phyloP scores from a whole-genome alignment of 2,797 vertebrate genomes.

The Steatocranus sp. region DNA sequence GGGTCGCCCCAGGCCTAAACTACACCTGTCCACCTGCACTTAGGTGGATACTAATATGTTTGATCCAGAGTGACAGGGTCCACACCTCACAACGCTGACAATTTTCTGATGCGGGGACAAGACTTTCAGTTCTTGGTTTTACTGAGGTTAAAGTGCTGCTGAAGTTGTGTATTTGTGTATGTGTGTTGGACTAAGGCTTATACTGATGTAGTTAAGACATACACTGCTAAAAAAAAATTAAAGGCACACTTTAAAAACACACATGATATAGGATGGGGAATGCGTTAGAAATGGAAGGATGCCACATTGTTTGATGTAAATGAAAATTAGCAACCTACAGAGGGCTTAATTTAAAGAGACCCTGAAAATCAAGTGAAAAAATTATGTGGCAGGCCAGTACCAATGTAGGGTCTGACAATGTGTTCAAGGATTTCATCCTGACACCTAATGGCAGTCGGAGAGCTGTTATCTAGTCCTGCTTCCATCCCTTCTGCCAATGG shows the following conservation, averaged over 20 bases:
- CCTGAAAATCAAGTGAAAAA: not conserved
- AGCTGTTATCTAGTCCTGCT: no score
- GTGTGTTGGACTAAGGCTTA: not conserved
- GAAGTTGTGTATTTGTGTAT: not conserved
- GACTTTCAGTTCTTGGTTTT: slow-evolving; percentile 25
- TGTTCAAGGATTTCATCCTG: no score
- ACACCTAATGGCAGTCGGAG: no score
- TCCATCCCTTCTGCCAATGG: no score
- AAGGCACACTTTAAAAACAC: not conserved
- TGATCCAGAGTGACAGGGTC: slow-evolving; percentile 64
- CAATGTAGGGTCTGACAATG: no score
- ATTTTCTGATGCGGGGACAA: slow-evolving; percentile 22
- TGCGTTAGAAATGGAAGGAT: not conserved
- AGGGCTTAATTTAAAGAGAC: not conserved
- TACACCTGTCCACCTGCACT: slow-evolving; percentile 52
- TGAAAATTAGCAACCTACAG: not conserved
- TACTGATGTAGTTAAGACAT: not conserved
- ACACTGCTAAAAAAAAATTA: not conserved
- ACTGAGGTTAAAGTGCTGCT: not conserved
- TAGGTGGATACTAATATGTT: slow-evolving; percentile 53
- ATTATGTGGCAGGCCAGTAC: no score
- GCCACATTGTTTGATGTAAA: not conserved
- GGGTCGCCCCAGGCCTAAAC: slow-evolving; percentile 47
- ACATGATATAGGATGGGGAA: not conserved
- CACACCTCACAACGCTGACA: slow-evolving; percentile 35